Percentiles rank a stretch among this genome's conserved stretches.
These are phyloP conservation scores for Phoronis australis DNA, from an alignment of 2,888 invertebrate species.

Conservation along the genomic window DNA sequence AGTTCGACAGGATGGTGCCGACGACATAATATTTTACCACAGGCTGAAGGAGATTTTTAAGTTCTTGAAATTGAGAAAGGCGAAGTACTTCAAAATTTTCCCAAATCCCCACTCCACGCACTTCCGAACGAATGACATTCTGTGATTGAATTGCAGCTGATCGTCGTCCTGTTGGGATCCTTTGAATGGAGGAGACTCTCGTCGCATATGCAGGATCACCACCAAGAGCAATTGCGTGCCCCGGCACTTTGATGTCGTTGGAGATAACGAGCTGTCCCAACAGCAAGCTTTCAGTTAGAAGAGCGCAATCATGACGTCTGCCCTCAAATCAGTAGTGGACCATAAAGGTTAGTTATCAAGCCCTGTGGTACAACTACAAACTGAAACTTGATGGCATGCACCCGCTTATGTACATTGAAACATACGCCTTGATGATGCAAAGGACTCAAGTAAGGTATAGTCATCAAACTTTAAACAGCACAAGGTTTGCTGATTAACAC, in stretches of 20 bases:
- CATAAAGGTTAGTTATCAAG: neutral
- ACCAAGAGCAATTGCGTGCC: neutral
- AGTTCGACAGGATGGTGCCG: too few species aligned
- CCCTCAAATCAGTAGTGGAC: neutral
- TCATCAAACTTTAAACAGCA: too few species aligned
- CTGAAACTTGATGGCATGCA: neutral
- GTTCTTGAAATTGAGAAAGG: slow-evolving; percentile 15
- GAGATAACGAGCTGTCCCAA: neutral
- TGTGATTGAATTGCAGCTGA: slow-evolving; percentile 12
- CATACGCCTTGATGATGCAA: neutral
- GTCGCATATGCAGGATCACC: neutral
- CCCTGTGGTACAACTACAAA: neutral
- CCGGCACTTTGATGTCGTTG: neutral
- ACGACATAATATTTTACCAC: too few species aligned
- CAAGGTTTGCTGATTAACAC: too few species aligned
- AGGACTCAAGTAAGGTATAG: too few species aligned
- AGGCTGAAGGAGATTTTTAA: too few species aligned
- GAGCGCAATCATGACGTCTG: neutral
- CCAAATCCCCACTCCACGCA: slow-evolving; percentile 9
- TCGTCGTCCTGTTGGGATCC: slow-evolving; percentile 1
- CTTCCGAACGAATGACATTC: slow-evolving; percentile 10
- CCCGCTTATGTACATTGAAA: neutral
- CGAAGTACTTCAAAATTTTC: slow-evolving; percentile 4
- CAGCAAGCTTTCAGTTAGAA: neutral
- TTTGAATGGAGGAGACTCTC: neutral